A percentile compares a stretch with the other conserved stretches of the same genome.
Conservation (phyloP, 2,797 vertebrate species). For the Lerista edwardsae region DNA sequence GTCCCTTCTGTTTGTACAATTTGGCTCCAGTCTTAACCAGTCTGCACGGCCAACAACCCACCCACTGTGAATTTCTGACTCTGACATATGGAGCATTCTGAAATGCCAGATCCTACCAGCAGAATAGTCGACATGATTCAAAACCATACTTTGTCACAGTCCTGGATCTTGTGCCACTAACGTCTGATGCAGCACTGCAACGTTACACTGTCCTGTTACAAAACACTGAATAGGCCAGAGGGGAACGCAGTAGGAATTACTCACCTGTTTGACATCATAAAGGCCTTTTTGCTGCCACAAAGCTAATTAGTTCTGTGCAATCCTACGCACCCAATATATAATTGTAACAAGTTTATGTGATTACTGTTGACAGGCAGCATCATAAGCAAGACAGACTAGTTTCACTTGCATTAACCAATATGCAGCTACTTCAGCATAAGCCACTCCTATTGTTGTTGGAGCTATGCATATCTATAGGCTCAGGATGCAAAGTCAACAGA, state of each 20-base stretch:
- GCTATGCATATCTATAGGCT: neutral
- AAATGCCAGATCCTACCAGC: neutral
- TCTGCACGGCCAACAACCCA: neutral
- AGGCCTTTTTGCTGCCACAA: neutral
- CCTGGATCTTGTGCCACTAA: neutral
- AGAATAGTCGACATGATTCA: neutral
- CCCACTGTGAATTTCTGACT: neutral
- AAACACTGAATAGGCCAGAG: neutral
- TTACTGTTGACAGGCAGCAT: neutral
- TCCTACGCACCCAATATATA: neutral
- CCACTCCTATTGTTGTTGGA: neutral
- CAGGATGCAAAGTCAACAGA: neutral
- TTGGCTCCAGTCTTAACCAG: neutral
- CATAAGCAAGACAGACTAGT: neutral
- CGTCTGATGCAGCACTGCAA: neutral
- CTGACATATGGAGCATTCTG: neutral
- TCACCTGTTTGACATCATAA: neutral
- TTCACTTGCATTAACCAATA: neutral
- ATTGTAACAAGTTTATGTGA: neutral
- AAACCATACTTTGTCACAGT: neutral
- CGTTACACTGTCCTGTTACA: neutral
- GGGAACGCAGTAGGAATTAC: neutral
- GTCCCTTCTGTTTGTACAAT: conserved; percentile 1
- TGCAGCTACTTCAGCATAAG: neutral
- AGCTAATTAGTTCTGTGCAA: neutral